Conservation (phyloP, 2,113 vertebrate species). For the Anhinga rufa region DNA sequence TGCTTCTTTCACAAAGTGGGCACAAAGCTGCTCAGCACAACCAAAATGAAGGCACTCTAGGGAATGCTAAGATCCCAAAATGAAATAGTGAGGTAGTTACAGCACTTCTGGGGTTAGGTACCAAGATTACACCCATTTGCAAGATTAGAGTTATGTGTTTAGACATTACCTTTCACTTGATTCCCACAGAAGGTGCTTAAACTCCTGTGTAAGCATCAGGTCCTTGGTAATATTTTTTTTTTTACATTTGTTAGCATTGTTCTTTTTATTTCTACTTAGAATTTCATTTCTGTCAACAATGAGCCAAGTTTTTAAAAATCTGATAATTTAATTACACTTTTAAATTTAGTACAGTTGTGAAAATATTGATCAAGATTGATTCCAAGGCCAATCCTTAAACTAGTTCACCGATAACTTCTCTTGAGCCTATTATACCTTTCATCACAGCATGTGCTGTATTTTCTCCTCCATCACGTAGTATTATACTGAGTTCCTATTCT, state of each 20-base stretch:
- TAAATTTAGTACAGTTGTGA: background rate
- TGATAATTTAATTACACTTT: background rate
- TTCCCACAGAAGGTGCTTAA: background rate
- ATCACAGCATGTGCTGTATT: background rate
- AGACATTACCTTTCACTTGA: background rate
- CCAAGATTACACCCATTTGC: background rate
- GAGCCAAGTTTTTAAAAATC: background rate
- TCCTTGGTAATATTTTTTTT: background rate
- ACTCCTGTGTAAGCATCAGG: background rate
- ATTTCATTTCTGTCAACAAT: background rate
- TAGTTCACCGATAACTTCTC: background rate
- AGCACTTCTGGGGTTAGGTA: background rate
- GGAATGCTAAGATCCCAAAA: background rate
- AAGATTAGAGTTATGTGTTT: background rate
- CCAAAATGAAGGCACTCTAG: background rate
- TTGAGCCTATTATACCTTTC: background rate
- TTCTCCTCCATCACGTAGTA: background rate
- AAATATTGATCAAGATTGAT: background rate
- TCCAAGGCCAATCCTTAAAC: background rate
- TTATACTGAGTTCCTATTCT: background rate
- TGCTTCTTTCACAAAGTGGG: background rate
- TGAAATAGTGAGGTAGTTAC: background rate
- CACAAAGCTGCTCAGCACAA: background rate
- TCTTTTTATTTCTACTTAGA: background rate
- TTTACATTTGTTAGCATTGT: background rate